These are phyloP conservation scores for Omphaloscelis lunosa DNA, from an alignment of 2,888 invertebrate genomes.

Conservation along the genomic window DNA sequence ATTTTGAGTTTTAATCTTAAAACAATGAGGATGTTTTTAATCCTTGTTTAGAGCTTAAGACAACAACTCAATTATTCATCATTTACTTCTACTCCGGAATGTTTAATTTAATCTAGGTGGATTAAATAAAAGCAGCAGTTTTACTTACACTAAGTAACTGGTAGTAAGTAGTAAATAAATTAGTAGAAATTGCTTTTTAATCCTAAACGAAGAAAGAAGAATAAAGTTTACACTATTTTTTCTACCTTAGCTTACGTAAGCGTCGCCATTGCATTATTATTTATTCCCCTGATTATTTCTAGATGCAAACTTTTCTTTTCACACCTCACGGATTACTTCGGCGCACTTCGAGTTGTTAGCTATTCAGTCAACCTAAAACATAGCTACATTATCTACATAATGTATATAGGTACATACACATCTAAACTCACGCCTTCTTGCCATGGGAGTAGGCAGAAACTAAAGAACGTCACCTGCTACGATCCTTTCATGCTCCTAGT, in stretches of 20 bases:
- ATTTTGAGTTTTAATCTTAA: not conserved
- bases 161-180: constrained; percentile 12
- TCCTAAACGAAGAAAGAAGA: not conserved
- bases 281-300: not conserved
- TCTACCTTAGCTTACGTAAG: constrained; percentile 1
- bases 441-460: not conserved
- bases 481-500: not conserved
- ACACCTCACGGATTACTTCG: not conserved
- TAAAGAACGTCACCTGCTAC: not conserved
- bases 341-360: not conserved
- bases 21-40: constrained; percentile 5
- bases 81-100: not conserved
- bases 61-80: constrained; percentile 24
- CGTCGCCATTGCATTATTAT: not conserved
- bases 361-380: not conserved
- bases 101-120: constrained; percentile 12
- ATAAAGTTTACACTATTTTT: not conserved
- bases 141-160: constrained; percentile 28
- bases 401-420: not conserved
- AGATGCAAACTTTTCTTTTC: not conserved
- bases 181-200: constrained; percentile 23
- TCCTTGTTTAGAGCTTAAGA: not conserved
- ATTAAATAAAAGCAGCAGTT: constrained; percentile 14
- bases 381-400: not conserved
- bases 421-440: not conserved